Base-by-base conservation (phyloP, 2,797 vertebrate genomes). In the Decapterus maruadsi region DNA sequence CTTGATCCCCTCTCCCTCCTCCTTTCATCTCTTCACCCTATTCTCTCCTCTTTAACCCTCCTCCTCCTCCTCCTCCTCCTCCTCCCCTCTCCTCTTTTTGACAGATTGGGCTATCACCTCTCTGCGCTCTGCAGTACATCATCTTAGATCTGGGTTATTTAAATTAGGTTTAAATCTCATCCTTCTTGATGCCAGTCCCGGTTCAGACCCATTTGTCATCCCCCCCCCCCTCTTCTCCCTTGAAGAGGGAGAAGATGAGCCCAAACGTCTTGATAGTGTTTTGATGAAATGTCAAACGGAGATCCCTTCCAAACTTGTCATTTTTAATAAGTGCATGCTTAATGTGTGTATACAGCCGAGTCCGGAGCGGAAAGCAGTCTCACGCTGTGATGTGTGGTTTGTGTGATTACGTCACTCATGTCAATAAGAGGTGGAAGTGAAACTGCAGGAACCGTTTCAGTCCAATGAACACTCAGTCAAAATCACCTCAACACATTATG, bases 91-190 rank as follows among this genome's bases (percentile, higher is more conserved):
- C 31, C 31, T 34, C 31, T 26, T 17, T 66, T 84, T 88, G 88
- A 92, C 68, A 66, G 89, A 91, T 90, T 77, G 85, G 78, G 66
- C 86, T 74, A 77, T 90, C 84, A 86, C 78, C 79, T 75, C 77
- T 65, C 71, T 8, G 11, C 56, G 75, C 84, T 75, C 64, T 55
- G 84, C 86, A 77, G 75, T 84, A 75, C 20, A 86, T 87, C 84
- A 90, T 83, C 78, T 82, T 45, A 81, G 78, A 92, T 90, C 83
- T 91, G 81, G 82, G 85, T 91, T 90, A 93, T 91, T 91, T 83
- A 91, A 92, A 93, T 91, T 75, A 90, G 81, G 82, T 87, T 92
- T 85, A 78, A 89, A 88, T 85, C 78, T 72, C 59, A 46, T 78
- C 20, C 36, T 4, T n/a, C 58, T 58, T 29, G 2, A 20, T 72